Evolutionary conservation across 1,140 invertebrate genomes (phyloP).

Genomic region (Drosophila varians): DNA sequence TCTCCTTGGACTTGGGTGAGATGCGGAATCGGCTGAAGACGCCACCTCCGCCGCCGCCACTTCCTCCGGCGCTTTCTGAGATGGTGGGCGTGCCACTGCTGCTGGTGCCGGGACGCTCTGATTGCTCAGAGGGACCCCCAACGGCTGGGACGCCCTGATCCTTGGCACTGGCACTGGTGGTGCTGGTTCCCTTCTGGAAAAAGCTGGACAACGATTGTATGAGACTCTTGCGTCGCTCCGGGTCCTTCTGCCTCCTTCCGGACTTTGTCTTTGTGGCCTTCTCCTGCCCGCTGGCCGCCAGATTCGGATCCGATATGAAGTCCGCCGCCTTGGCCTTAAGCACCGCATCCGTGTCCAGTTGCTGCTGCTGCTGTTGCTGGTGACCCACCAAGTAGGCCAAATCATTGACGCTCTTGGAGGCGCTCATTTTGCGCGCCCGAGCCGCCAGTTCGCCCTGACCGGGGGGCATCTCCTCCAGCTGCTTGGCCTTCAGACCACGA

Average conservation of each 20-base stretch:
- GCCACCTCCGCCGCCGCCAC: conserved; percentile 67
- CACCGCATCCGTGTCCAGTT: conserved; percentile 36
- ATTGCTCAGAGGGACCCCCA: conserved; percentile 69
- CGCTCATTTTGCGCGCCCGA: conserved; percentile 76
- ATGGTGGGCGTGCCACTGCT: conserved; percentile 74
- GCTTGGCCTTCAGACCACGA: conserved; percentile 35
- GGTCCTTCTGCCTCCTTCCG: conserved; percentile 86
- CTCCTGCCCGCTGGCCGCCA: conserved; percentile 77
- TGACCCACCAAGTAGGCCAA: conserved; percentile 65
- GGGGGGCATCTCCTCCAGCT: conserved; percentile 34
- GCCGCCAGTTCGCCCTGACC: conserved; percentile 41
- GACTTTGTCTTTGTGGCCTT: conserved; percentile 77
- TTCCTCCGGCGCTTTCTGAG: conserved; percentile 39
- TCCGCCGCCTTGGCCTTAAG: conserved; percentile 55
- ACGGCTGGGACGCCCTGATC: conserved; percentile 53
- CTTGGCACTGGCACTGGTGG: conserved; percentile 47
- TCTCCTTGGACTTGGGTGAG: conserved; percentile 88
- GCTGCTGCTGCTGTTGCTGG: conserved; percentile 42
- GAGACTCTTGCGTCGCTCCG: conserved; percentile 90
- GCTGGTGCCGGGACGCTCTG: conserved; percentile 77
- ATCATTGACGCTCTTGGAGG: conserved; percentile 83
- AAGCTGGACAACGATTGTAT: conserved; percentile 93
- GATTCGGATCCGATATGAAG: conserved; percentile 86
- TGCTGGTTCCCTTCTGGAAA: conserved; percentile 86
- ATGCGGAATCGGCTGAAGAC: conserved; percentile 86